Evolutionary conservation across 2,113 vertebrate genomes (phyloP).

Genomic region (Oncorhynchus keta): DNA sequence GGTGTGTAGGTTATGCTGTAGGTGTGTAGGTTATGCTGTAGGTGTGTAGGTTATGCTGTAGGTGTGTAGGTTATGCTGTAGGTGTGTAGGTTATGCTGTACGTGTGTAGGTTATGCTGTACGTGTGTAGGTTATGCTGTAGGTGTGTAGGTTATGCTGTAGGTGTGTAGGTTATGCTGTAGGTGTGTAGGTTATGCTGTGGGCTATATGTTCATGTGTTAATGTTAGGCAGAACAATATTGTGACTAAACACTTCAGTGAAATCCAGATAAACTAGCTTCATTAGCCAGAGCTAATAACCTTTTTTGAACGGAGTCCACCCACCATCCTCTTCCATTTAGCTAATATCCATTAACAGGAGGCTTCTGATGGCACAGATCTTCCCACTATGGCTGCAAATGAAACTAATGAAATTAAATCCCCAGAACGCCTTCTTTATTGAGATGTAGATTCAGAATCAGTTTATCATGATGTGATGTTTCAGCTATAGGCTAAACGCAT

Average conservation of each 20-base stretch:
- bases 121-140: too few species aligned
- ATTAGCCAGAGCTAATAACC: conserved; percentile 35
- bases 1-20: too few species aligned
- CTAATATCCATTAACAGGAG: conserved; percentile 39
- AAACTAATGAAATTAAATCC: conserved; percentile 38
- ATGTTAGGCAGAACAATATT: conserved; percentile 12
- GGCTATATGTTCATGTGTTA: background rate
- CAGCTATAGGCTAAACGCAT: too few species aligned
- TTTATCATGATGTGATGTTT: too few species aligned
- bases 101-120: too few species aligned
- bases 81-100: too few species aligned
- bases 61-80: too few species aligned
- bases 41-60: too few species aligned
- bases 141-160: too few species aligned
- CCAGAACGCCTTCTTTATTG: background rate
- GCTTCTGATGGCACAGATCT: conserved; percentile 39
- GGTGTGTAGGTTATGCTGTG: background rate
- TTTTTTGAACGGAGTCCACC: conserved; percentile 22
- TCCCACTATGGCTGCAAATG: too few species aligned
- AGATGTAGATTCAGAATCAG: background rate
- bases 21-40: too few species aligned
- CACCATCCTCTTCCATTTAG: conserved; percentile 24
- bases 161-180: background rate
- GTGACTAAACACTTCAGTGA: background rate
- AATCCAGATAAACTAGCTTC: conserved; percentile 17